Evolutionary conservation across 2,888 invertebrate genomes (phyloP), one percentile per base, ranked within the genome.

Genomic region (Hermaeophaga mercurialis): DNA sequence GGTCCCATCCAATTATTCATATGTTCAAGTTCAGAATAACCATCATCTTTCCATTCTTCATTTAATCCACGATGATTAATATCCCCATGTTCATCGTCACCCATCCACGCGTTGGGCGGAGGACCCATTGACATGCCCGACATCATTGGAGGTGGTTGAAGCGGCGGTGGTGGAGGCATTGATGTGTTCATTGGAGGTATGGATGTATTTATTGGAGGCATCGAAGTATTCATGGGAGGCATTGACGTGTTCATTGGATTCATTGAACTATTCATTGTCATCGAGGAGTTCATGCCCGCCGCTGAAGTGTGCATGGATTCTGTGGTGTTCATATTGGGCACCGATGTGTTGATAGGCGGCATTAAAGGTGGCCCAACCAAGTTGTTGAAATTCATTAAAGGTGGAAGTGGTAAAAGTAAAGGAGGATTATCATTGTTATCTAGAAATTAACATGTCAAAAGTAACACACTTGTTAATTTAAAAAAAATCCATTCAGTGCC

Each of bases 381-480:
- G n/a, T 58, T 56, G 3, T 56, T 61, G 48, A 64, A 65, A 15
- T 50, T 57, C 62, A 62, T 59, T 14, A 60, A 39, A 7, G 62
- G 58, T 1, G 63, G 63, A 8, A 58, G 62, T 6, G 55, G 61
- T 7, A 57, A 36, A 45, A 66, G 56, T 6, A 61, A 49, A n/a
- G 44, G 47, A 45, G 34, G 57, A 26, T 44, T 38, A 19, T 39
- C 39, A 7, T 15, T 15, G 1, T 38, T 38, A 6, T 38, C 38
- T 38, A 15, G 3, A 38, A 38, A 4, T 8, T 26, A 26, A n/a
- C n/a, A n/a, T n/a, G n/a, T n/a, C n/a, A n/a, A n/a, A n/a, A n/a
- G n/a, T n/a, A n/a, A n/a, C n/a, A n/a, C n/a, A n/a, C n/a, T n/a
- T n/a, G n/a, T n/a, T n/a, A n/a, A n/a, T n/a, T n/a, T n/a, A n/a